Evolutionary conservation across 2,888 invertebrate genomes (phyloP), one percentile per base, ranked within the genome.

Genomic region (Nebria brevicollis): DNA sequence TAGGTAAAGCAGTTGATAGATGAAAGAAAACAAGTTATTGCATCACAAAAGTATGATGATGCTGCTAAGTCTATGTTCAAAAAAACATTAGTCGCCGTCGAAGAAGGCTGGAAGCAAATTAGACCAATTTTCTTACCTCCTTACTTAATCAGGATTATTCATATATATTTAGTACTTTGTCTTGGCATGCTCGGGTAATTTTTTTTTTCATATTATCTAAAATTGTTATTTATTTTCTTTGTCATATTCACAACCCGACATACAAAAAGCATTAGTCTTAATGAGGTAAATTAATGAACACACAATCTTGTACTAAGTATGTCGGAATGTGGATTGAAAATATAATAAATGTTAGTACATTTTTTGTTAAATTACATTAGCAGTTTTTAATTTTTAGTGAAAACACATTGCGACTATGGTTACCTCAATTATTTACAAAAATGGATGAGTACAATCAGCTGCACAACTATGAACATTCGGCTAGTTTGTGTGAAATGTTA

Each of bases 351-450:
- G n/a, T 42, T 10, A 43, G 43, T 43, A 0, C 43, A 43, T 8
- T 43, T 54, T 11, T 54, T 54, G 13, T 13, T 7, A 54, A 54
- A 6, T 34, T 34, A 68, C 68, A 20, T n/a, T n/a, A 11, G 41
- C 15, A 1, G 7, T 42, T 79, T 84, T 20, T 20, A 20, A 20
- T 20, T 20, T 86, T 82, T 81, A 89, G 89, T 70, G 83, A 94
- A 84, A 96, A 96, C 86, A 95, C 96, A 0, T 90, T 97, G 66
- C 93, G 96, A 15, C 91, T 97, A 54, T 97, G 97, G 96, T 91
- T 96, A 84, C 97, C 97, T 0, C 96, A 96, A 87, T 90, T 97
- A 20, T 96, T 96, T 84, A 93, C 94, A 77, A 94, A 94, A 87
- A 93, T 94, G 76, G 88, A 87, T 82, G 88, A 89, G 82, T 89